phyloP scores from a whole-genome alignment of 2,113 vertebrate genomes.

The Datnioides undecimradiatus region DNA sequence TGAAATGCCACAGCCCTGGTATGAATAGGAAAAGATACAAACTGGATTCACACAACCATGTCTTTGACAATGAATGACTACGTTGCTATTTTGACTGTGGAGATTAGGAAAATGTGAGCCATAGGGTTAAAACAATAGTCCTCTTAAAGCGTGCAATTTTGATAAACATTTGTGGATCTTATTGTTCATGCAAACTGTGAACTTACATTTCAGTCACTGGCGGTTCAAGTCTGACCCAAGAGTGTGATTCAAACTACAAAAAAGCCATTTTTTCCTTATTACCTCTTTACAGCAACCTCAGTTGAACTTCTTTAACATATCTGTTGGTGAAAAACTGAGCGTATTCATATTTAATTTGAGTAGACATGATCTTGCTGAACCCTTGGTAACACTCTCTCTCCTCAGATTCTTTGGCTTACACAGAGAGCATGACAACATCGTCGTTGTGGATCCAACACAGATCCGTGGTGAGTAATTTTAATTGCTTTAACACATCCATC shows the following conservation, averaged over 20 bases:
- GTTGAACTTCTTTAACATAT: conserved; percentile 6
- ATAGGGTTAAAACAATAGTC: conserved; percentile 20
- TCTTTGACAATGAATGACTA: conserved; percentile 11
- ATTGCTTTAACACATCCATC: conserved; percentile 63
- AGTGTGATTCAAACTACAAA: conserved; percentile 34
- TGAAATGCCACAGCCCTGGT: conserved; percentile 27
- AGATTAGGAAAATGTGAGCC: conserved; percentile 4
- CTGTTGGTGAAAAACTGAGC: not conserved
- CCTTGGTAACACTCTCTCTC: conserved; percentile 19
- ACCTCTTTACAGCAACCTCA: conserved; percentile 13
- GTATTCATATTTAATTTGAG: conserved; percentile 33
- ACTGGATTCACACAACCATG: conserved; percentile 30
- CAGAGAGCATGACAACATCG: conserved; percentile 45
- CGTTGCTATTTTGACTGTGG: not conserved
- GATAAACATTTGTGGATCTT: conserved; percentile 27
- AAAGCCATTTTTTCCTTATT: not conserved
- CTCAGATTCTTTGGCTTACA: conserved; percentile 52
- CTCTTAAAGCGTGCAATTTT: conserved; percentile 42
- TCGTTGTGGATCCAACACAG: conserved; percentile 30
- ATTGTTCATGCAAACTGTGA: conserved; percentile 55
- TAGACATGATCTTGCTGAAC: conserved; percentile 38
- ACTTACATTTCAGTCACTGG: conserved; percentile 21
- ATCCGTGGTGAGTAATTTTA: conserved; percentile 50
- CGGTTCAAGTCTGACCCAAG: conserved; percentile 21
- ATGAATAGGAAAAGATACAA: conserved; percentile 49